Base-by-base conservation (phyloP, 53 echinoderm and acorn worm species). In the Antedon mediterranea region DNA sequence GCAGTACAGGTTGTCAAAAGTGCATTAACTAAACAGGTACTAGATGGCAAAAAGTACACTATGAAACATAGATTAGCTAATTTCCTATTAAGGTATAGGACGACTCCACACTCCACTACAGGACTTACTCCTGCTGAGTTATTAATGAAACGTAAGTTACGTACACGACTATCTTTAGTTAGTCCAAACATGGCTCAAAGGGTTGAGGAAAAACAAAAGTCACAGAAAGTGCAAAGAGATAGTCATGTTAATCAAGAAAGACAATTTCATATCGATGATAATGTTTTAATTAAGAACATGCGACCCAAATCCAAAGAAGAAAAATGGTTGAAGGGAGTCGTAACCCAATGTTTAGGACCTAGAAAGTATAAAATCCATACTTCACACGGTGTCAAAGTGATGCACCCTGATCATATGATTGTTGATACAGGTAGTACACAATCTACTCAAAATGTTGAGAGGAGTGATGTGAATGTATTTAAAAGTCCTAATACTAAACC, bases 91-190 rank as follows among this genome's bases (percentile, higher is more conserved):
- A 73, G 73, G 20, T 86, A 86, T 41, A n/a, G n/a, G n/a, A n/a
- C n/a, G n/a, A n/a, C n/a, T n/a, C n/a, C n/a, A n/a, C n/a, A n/a
- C n/a, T n/a, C n/a, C n/a, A n/a, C n/a, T n/a, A n/a, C n/a, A 73
- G 87, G 76, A 28, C 43, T 76, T 18, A 82, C 84, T 30, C 87
- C 87, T 72, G 90, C 86, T 34, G 89, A 89, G 43, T 79, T 84
- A 72, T 78, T 90, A 29, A 72, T 84, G 75, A 90, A 90, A 57
- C 81, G 83, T 71, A 79, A 42, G 31, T 71, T 86, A n/a, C 57
- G 85, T 73, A 89, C 82, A 30, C 41, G 83, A 32, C 29, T 82
- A 34, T 37, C 72, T 76, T 76, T 85, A 31, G 44, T 82, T 31
- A 72, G 83, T 29, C 89, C 85, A 18, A 78, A 72, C 83, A 44